phyloP scores from a whole-genome alignment of 2,888 invertebrate species.

The Endotricha flammealis region DNA sequence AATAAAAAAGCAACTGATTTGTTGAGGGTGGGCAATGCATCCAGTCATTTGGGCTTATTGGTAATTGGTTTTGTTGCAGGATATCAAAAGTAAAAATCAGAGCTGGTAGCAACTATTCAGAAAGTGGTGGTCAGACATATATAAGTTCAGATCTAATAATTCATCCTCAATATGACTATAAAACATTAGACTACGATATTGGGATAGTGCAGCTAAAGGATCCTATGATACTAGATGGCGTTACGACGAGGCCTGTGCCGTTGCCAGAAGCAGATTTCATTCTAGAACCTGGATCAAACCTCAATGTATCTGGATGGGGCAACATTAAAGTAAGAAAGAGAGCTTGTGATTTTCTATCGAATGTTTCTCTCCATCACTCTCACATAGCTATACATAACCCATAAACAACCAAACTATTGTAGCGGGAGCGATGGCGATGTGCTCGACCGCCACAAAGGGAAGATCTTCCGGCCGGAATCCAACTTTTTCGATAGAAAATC shows the following conservation, averaged over 20 bases:
- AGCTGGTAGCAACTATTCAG: constrained; percentile 51
- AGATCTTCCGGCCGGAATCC: no score
- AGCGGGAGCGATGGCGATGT: no score
- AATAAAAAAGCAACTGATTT: no score
- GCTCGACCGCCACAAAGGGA: no score
- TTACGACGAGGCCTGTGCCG: constrained; percentile 31
- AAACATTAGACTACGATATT: constrained; percentile 61
- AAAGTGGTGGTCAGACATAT: constrained; percentile 58
- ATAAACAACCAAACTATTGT: no score
- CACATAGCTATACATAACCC: no score
- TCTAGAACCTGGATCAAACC: constrained; percentile 32
- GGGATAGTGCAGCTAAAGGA: constrained; percentile 47
- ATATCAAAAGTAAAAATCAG: constrained; percentile 41
- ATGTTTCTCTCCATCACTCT: no score
- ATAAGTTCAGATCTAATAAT: constrained; percentile 20
- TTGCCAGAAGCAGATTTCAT: constrained; percentile 28
- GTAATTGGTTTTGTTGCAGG: constrained; percentile 42
- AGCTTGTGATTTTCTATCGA: no score
- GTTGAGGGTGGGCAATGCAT: no score
- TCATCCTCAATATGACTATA: constrained; percentile 58
- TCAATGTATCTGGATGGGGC: constrained; percentile 60
- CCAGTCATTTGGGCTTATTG: no score
- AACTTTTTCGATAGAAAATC: no score
- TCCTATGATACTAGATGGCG: constrained; percentile 46
- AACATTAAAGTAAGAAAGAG: no score